These are phyloP conservation scores for Platycercus adscitus DNA, from an alignment of 2,113 vertebrate genomes.

Conservation along the genomic window DNA sequence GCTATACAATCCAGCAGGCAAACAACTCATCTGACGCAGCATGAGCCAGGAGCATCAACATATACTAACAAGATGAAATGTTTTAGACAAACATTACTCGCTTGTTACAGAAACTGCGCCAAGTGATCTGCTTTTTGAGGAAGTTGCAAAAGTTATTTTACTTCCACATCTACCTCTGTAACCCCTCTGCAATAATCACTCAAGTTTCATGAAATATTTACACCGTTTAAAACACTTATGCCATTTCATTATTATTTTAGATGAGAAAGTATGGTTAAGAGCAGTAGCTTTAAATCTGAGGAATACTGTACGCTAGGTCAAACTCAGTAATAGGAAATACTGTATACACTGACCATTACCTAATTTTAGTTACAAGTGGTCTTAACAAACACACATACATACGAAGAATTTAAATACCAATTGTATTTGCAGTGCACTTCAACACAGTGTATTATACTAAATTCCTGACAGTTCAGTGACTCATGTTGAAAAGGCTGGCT, in stretches of 20 bases:
- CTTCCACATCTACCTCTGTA: not conserved
- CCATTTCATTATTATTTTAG: not conserved
- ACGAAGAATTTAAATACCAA: not conserved
- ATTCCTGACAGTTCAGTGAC: not conserved
- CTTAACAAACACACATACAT: not conserved
- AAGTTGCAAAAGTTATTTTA: not conserved
- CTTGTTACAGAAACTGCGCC: not conserved
- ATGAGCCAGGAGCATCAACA: not conserved
- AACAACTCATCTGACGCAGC: not conserved
- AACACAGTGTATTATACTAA: not conserved
- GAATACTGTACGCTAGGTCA: not conserved
- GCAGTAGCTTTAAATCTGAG: not conserved
- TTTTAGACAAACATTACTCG: not conserved
- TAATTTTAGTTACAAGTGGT: not conserved
- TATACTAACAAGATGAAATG: not conserved
- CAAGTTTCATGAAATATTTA: constrained; percentile 45
- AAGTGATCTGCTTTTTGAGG: not conserved
- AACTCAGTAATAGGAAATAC: not conserved
- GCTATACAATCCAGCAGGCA: not conserved
- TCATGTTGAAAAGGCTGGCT: not conserved
- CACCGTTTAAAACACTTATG: not conserved
- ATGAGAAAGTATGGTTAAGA: not conserved
- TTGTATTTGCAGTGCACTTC: not conserved
- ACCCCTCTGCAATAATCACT: not conserved
- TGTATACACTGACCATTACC: not conserved